Base-by-base conservation (phyloP, 2,797 vertebrate species). In the Myotis vivesi region DNA sequence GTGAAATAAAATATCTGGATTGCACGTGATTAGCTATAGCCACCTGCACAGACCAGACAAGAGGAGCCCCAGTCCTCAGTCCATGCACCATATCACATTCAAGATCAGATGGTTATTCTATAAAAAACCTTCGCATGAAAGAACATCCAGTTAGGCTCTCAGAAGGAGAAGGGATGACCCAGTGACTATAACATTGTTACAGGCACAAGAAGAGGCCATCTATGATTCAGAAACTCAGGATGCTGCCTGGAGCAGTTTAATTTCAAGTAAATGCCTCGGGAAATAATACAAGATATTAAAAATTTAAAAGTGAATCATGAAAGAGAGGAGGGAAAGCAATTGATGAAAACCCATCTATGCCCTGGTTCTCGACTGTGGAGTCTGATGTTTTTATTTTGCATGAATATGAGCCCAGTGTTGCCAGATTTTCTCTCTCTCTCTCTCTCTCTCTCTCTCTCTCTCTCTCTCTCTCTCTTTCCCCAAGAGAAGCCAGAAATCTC, bases 401-500 rank as follows among this genome's bases (percentile, higher is more conserved):
- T 92, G 69, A 85, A 46, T 90, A 73, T 86, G 79, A 53, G 33
- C 51, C 49, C 49, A 20, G 8, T 66, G 44, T 77, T 95, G 25
- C 82, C 77, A 66, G 57, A 81, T 73, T 38, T 68, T 77, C 53
- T 55, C 15, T 57, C 22, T 23, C 53, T 55, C 6, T 19, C 19
- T 19, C 76, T 5, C 2, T 90, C 46, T 82, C 75, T 64, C 46
- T n/a, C n/a, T n/a, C n/a, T 77, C 53, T 55, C 15, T 57, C 22
- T 23, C 53, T 55, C 6, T 19, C 19, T 19, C 76, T 5, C 2
- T 90, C 46, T 82, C 75, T 64, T n/a, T n/a, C n/a, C n/a, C n/a
- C 17, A 38, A 68, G 71, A 75, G 76, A 92, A 89, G 33, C 44
- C 41, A 92, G 71, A 94, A 89, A 64, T 92, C 55, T 91, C 13